Base-by-base conservation (phyloP, 2,797 vertebrate species). In the Falco rusticolus region DNA sequence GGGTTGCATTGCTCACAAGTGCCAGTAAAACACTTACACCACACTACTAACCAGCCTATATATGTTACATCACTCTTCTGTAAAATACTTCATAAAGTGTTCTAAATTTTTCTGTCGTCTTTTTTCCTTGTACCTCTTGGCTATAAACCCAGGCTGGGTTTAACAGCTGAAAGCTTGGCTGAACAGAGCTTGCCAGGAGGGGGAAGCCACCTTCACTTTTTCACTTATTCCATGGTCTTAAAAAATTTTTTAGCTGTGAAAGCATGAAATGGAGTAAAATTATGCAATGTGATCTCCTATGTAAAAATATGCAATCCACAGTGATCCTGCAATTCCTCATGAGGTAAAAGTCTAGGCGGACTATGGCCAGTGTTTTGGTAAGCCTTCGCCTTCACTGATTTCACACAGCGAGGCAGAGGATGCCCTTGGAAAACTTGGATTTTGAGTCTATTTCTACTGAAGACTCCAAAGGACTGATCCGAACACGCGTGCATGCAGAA, bases 1-100 rank as follows among this genome's bases (percentile, higher is more conserved):
- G 0, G 0, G 22, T 11, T 47, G 50, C 74, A 41, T 41, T 0
- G 0, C 59, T 69, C 56, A 25, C 33, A 43, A 51, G 70, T 12
- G 51, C 90, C 81, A 80, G 74, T 72, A 54, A 86, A 91, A 70
- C 64, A n/a, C 82, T 85, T 56, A 56, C 0, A 24, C n/a, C 71
- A 33, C 63, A 20, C 68, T 54, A 15, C 77, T 79, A 90, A 64
- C 54, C 12, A 20, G 26, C 48, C 70, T 29, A 0, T 9, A 54
- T 56, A n/a, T 33, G 84, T 81, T 77, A 92, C 74, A 72, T 90
- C 74, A 26, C 25, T 89, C 81, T 84, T n/a, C 59, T 60, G 31
- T 59, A 76, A 93, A 96, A 79, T 45, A 74, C 51, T 87, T 72
- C 70, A 75, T 68, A 9, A 90, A 82, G 28, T 1, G 8, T 16